A percentile compares a stretch with the other conserved stretches of the same genome.
Conservation (phyloP, 2,113 vertebrate species). For the Dendrocopos noguchii region DNA sequence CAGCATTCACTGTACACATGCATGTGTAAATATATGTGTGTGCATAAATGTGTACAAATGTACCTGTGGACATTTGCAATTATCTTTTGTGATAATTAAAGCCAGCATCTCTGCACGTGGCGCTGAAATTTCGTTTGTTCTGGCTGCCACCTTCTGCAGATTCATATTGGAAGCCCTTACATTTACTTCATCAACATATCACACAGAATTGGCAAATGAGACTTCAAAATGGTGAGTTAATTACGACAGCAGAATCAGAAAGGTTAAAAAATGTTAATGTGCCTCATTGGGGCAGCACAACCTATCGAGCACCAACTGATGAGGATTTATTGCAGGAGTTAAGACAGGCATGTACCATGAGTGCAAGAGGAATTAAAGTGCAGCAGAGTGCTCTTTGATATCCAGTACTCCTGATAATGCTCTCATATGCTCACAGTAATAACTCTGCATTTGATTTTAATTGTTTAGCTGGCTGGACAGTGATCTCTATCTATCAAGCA, state of each 20-base stretch:
- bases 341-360: background rate
- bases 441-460: slow-evolving; percentile 36
- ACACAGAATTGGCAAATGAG: background rate
- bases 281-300: slow-evolving; percentile 4
- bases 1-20: background rate
- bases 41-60: background rate
- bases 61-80: background rate
- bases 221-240: background rate
- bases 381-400: background rate
- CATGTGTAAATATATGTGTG: background rate
- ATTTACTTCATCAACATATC: background rate
- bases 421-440: slow-evolving; percentile 1
- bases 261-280: slow-evolving; percentile 28
- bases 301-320: slow-evolving; percentile 16
- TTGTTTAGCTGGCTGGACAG: background rate
- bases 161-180: background rate
- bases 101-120: background rate
- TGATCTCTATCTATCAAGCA: background rate
- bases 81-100: background rate
- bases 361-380: slow-evolving; percentile 1
- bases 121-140: background rate
- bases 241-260: slow-evolving; percentile 17
- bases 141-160: background rate
- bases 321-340: slow-evolving; percentile 50
- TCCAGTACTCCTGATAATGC: background rate